phyloP scores from a whole-genome alignment of 2,888 invertebrate species.

The Monopis laevigella region DNA sequence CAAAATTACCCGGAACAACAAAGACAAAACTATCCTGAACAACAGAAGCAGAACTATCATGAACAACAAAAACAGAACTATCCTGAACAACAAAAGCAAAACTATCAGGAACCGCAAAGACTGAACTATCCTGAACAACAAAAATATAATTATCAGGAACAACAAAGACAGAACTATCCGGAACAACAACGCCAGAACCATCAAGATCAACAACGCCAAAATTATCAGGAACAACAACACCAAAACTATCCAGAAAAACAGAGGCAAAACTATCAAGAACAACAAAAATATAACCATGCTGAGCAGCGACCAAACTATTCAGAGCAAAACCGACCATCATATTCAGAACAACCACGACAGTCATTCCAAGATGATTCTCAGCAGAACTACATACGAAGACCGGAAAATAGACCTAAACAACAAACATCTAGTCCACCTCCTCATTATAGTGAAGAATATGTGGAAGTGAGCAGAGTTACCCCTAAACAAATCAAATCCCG shows the following conservation, averaged over 20 bases:
- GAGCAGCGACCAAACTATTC: slow-evolving; percentile 28
- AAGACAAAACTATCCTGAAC: slow-evolving; percentile 14
- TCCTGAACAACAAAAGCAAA: slow-evolving; percentile 5
- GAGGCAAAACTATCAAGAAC: slow-evolving; percentile 30
- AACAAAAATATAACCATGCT: slow-evolving; percentile 14
- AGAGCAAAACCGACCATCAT: slow-evolving; percentile 20
- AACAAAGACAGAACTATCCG: slow-evolving; percentile 24
- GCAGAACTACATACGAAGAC: slow-evolving; percentile 6
- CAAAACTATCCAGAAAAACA: slow-evolving; percentile 29
- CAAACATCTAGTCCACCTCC: slow-evolving; percentile 25
- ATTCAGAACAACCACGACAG: slow-evolving; percentile 12
- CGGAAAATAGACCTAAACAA: slow-evolving; percentile 11
- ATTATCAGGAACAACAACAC: slow-evolving; percentile 31
- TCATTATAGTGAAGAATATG: slow-evolving; percentile 50
- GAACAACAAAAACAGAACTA: not conserved
- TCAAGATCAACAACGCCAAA: slow-evolving; percentile 21
- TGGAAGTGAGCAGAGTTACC: slow-evolving; percentile 53
- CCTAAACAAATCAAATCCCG: slow-evolving; percentile 42
- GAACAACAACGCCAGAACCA: slow-evolving; percentile 19
- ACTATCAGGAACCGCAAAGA: slow-evolving; percentile 23
- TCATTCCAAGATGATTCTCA: not conserved
- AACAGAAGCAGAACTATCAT: not conserved
- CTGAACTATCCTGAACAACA: slow-evolving; percentile 25
- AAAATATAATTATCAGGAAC: slow-evolving; percentile 21
- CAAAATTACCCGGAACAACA: slow-evolving; percentile 26